Conservation (phyloP, 2,113 vertebrate species). For the Barbus barbus region DNA sequence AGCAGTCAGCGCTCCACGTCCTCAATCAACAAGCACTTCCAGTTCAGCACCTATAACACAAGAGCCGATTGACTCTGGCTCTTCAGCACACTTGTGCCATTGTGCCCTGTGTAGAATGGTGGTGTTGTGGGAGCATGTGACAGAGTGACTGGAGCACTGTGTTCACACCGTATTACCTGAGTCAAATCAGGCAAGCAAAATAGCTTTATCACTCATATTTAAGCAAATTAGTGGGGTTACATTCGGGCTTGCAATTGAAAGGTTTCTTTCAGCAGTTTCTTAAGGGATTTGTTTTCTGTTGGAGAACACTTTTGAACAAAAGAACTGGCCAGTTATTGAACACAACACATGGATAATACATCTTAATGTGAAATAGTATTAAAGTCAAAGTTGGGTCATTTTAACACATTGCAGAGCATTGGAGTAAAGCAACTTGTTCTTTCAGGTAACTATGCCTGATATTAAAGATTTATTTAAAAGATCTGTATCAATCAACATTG, state of each 20-base stretch:
- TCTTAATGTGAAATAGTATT: not conserved
- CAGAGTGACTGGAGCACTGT: slow-evolving; percentile 58
- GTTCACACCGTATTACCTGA: slow-evolving; percentile 50
- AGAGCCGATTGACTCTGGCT: slow-evolving; percentile 47
- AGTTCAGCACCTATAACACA: slow-evolving; percentile 39
- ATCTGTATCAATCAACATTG: too few relatives aligned
- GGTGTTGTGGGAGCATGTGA: slow-evolving; percentile 53
- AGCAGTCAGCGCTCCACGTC: slow-evolving; percentile 16
- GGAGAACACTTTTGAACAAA: not conserved
- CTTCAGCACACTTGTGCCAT: slow-evolving; percentile 61
- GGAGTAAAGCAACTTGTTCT: too few relatives aligned
- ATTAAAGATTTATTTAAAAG: too few relatives aligned
- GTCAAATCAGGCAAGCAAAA: slow-evolving; percentile 50
- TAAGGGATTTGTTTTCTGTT: slow-evolving; percentile 3
- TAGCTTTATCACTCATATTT: slow-evolving; percentile 56
- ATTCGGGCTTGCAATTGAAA: slow-evolving; percentile 21
- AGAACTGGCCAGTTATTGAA: not conserved
- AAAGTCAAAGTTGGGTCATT: not conserved
- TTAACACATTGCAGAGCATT: not conserved
- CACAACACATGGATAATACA: not conserved
- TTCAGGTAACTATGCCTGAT: too few relatives aligned
- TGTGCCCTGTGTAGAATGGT: slow-evolving; percentile 61
- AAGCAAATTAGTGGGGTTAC: slow-evolving; percentile 50
- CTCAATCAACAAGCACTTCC: not conserved
- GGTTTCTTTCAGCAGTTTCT: slow-evolving; percentile 43